These are phyloP conservation scores for Brachylomia viminalis DNA, from an alignment of 2,888 invertebrate genomes.

Conservation along the genomic window DNA sequence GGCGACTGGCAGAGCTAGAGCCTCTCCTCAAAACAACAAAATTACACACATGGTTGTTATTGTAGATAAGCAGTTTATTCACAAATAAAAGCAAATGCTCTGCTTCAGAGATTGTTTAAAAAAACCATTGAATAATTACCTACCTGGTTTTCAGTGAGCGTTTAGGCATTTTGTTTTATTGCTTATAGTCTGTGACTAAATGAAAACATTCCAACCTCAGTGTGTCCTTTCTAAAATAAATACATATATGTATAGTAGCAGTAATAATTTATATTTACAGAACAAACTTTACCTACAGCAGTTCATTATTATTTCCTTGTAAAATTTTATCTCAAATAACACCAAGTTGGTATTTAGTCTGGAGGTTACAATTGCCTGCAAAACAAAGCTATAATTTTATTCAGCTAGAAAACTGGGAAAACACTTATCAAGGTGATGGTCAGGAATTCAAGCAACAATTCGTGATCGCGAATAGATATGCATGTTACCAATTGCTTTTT, in stretches of 20 bases:
- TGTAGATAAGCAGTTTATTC: not conserved
- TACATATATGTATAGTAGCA: not conserved
- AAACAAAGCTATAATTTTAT: not conserved
- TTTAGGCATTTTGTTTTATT: constrained; percentile 75
- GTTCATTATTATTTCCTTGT: not conserved
- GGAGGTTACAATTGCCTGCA: not conserved
- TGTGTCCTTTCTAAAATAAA: constrained; percentile 6
- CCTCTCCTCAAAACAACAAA: not conserved
- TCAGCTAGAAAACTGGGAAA: not conserved
- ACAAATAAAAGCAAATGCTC: not conserved
- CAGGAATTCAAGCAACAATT: not conserved
- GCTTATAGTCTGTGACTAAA: not conserved
- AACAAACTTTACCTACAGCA: not conserved
- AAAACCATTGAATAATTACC: constrained; percentile 48
- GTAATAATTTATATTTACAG: not conserved
- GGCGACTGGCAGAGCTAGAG: not conserved
- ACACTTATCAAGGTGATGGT: too few species aligned
- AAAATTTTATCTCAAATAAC: not conserved
- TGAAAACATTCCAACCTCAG: not conserved
- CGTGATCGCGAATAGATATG: not conserved
- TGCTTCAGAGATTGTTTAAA: not conserved
- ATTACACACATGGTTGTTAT: not conserved
- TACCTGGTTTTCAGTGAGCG: constrained; percentile 73
- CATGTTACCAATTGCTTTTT: not conserved
- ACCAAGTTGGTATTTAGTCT: not conserved